A percentile compares a stretch with the other conserved stretches of the same genome.
Conservation (phyloP, 2,888 invertebrate species). For the Apotomis betuletana region DNA sequence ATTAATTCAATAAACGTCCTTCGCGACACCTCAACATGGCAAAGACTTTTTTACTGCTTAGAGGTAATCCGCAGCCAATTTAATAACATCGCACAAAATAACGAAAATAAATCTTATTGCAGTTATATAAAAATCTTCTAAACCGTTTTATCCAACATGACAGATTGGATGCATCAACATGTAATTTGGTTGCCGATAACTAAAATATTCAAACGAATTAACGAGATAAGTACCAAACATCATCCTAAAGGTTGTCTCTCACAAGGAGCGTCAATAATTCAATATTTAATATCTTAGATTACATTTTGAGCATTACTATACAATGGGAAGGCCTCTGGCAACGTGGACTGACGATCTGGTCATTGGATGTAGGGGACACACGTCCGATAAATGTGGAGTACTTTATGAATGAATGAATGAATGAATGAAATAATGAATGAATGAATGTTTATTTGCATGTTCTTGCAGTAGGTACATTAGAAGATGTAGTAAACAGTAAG, state of each 20-base stretch:
- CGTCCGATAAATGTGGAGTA: too few relatives aligned
- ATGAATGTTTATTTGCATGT: too few relatives aligned
- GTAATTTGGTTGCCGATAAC: slow-evolving; percentile 39
- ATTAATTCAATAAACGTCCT: slow-evolving; percentile 1
- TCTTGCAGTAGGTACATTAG: too few relatives aligned
- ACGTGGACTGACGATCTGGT: too few relatives aligned
- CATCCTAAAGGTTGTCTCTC: slow-evolving; percentile 8
- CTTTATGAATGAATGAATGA: too few relatives aligned
- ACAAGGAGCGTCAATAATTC: too few relatives aligned
- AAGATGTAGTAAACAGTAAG: too few relatives aligned
- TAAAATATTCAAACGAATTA: slow-evolving; percentile 40
- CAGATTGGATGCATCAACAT: slow-evolving; percentile 34
- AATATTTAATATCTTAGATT: too few relatives aligned
- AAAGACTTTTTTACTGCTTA: slow-evolving; percentile 38
- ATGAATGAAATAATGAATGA: too few relatives aligned
- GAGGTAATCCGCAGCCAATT: slow-evolving; percentile 26
- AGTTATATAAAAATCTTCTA: not conserved
- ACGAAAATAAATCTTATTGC: slow-evolving; percentile 7
- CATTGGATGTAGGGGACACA: too few relatives aligned
- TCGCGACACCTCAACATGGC: slow-evolving; percentile 25
- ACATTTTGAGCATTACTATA: too few relatives aligned
- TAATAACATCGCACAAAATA: not conserved
- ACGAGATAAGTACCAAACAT: slow-evolving; percentile 26
- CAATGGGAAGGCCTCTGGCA: too few relatives aligned
- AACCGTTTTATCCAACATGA: slow-evolving; percentile 25